Evolutionary conservation across 1,140 invertebrate genomes (phyloP), one percentile per base, ranked within the genome.

Genomic region (Zophobas atratus): DNA sequence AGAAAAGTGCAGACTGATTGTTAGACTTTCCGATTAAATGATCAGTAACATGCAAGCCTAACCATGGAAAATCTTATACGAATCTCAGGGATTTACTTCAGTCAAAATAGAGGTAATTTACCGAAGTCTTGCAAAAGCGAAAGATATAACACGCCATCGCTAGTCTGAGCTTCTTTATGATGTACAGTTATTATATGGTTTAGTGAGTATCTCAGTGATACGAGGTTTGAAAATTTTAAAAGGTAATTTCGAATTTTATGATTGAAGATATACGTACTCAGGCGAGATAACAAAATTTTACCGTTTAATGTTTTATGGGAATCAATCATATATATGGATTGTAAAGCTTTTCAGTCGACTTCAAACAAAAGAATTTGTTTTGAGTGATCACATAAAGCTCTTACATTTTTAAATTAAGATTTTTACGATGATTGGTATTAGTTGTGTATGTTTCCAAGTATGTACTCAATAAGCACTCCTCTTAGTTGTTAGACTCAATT

Each of bases 241-340:
- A 73, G 71, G 51, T 38, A 20, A 73, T 73, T 73, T 73, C 71
- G 35, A 57, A 33, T 73, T 73, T 73, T 73, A 73, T 57, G 71
- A 73, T 73, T 73, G 48, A 38, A 57, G 71, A 73, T 73, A 73
- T 73, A 57, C 39, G 51, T 73, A 39, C 60, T 73, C 51, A 73
- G 38, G 51, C 49, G 36, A 73, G 71, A 73, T 73, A 73, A 73
- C 71, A 67, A 57, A 73, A 73, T 73, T 73, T 73, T 56, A 73
- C 51, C 71, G 51, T 55, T 57, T 57, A 73, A 53, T 73, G 55
- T 73, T 73, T 73, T 73, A 73, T 57, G 71, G 49, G 71, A 53
- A 73, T 73, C 71, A 73, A 73, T 73, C 71, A 73, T 73, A 73
- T 73, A 73, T 73, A 73, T 55, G 71, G 71, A 73, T 73, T 73